Base-by-base conservation (phyloP, 2,113 vertebrate genomes). In the Puntigrus tetrazona region DNA sequence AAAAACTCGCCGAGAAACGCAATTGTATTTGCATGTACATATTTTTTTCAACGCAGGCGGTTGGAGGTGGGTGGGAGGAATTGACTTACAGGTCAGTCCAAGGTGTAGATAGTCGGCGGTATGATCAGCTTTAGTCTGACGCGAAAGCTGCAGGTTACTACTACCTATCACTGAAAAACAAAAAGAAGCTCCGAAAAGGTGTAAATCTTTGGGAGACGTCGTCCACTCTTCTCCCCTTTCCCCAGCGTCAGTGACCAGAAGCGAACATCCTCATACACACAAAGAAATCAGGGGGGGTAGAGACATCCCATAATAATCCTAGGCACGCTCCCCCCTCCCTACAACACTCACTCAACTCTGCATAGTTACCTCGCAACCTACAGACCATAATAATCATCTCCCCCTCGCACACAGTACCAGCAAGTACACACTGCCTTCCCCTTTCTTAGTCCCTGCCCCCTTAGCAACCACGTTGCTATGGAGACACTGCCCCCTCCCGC, bases 281-380 rank as follows among this genome's bases (percentile, higher is more conserved):
- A 95, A 94, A 95, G 94, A 95, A 93, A 88, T 85, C 69, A 82
- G 73, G 87, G 80, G 93, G 94, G 93, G 91, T 70, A 50, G 80
- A 94, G 94, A 93, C 95, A 95, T 96, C 95, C 95, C 95, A 95
- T 95, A 95, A 95, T 95, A 95, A 94, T 92, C 92, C 90, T 86
- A 65, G 72, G 69, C 83, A 55, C 77, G 83, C 90, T 90, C 91
- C 93, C 90, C 93, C 93, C 93, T 78, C 84, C 84, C 86, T 84
- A 76, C 83, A 84, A 93, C 93, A 93, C 93, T 89, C 92, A 87
- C 93, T 93, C 91, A 93, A 95, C 94, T 95, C 94, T 94, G 94
- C 94, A 94, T 92, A 93, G 94, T 94, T 94, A 94, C 94, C 93
- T 93, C 93, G 93, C 94, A 94, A 95, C 94, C 91, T 93, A 93